Evolutionary conservation across 2,113 vertebrate species (phyloP).

Genomic region (Chaetops frenatus): DNA sequence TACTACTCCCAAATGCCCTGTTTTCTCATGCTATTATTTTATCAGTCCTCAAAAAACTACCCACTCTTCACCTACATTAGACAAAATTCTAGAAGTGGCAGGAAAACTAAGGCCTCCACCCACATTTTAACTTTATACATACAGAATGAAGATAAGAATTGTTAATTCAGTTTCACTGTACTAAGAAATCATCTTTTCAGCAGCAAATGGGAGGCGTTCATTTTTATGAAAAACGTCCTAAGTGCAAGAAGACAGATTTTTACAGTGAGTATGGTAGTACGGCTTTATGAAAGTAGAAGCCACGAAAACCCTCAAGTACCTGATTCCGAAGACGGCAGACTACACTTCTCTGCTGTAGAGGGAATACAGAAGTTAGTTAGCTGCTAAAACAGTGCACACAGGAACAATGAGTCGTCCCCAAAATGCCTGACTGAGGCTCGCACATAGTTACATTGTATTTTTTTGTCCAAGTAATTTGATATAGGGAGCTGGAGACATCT

Average conservation of each 20-base stretch:
- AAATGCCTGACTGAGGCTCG: background rate
- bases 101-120: background rate
- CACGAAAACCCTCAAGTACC: background rate
- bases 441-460: background rate
- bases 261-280: background rate
- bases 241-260: background rate
- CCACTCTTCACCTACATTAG: background rate
- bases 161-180: background rate
- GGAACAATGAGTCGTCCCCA: background rate
- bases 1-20: background rate
- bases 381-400: background rate
- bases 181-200: background rate
- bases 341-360: no score
- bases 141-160: background rate
- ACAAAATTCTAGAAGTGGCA: background rate
- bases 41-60: background rate
- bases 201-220: background rate
- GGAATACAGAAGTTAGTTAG: background rate
- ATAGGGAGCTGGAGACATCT: background rate
- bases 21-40: background rate
- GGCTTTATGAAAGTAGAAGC: background rate
- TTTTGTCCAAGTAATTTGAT: background rate
- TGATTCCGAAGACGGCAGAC: background rate
- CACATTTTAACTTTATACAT: background rate
- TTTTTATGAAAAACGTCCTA: background rate